These are phyloP conservation scores for Acleris literana DNA, from an alignment of 2,888 invertebrate genomes.

Conservation along the genomic window DNA sequence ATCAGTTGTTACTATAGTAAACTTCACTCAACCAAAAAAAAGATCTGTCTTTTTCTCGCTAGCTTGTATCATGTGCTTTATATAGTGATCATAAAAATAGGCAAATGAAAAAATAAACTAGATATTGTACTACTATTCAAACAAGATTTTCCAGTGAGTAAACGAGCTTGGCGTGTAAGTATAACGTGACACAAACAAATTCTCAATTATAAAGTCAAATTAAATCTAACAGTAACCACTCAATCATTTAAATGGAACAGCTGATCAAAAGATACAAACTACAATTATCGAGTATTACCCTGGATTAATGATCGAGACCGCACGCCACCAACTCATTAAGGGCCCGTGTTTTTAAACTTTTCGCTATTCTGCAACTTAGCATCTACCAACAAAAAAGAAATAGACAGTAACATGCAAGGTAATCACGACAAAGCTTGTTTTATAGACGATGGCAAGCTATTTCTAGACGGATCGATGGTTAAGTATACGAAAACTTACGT, in stretches of 20 bases:
- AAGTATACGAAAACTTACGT: conserved; percentile 28
- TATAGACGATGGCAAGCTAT: conserved; percentile 19
- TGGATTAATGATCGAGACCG: conserved; percentile 9
- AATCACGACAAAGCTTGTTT: conserved; percentile 30
- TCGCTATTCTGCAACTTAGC: background rate
- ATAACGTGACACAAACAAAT: background rate
- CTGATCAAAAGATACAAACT: conserved; percentile 29
- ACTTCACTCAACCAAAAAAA: too few species aligned
- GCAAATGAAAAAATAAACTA: too few species aligned
- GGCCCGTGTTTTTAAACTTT: conserved; percentile 4
- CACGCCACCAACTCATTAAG: conserved; percentile 31
- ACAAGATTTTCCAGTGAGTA: too few species aligned
- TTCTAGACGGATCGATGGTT: conserved; percentile 31
- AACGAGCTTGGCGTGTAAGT: too few species aligned
- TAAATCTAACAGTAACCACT: conserved; percentile 12
- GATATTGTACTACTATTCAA: too few species aligned
- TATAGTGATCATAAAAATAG: too few species aligned
- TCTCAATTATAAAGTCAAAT: background rate
- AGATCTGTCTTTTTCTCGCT: too few species aligned
- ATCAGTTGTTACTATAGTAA: too few species aligned
- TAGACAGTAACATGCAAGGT: conserved; percentile 26
- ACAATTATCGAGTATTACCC: conserved; percentile 18
- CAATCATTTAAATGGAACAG: conserved; percentile 28
- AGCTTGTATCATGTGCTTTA: too few species aligned
- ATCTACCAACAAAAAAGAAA: conserved; percentile 6